Evolutionary conservation across 1,140 invertebrate species (phyloP).

Genomic region (Cydia pomonella): DNA sequence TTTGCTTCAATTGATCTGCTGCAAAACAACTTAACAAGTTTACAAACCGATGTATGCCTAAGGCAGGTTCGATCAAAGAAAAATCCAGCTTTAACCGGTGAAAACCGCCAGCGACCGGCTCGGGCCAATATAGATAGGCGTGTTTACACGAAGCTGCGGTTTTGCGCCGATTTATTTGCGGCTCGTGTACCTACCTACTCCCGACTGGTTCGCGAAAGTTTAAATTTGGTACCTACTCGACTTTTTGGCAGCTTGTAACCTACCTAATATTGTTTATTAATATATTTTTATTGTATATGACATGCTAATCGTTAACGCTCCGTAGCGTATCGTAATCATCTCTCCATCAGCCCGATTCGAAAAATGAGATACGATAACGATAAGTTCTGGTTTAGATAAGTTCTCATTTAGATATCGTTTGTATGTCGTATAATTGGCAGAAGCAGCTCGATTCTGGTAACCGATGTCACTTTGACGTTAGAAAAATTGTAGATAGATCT

Average conservation of each 20-base stretch:
- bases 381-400: too few relatives aligned
- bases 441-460: too few relatives aligned
- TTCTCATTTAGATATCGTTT: too few relatives aligned
- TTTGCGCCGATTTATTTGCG: not conserved
- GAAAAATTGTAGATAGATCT: too few relatives aligned
- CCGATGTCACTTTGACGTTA: too few relatives aligned
- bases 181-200: not conserved
- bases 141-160: not conserved
- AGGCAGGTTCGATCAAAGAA: conserved; percentile 16
- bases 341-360: too few relatives aligned
- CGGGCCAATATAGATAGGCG: conserved; percentile 18
- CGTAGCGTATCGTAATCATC: too few relatives aligned
- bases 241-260: not conserved
- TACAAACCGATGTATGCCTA: not conserved
- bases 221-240: not conserved
- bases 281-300: too few relatives aligned
- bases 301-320: too few relatives aligned
- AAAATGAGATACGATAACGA: too few relatives aligned
- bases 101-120: conserved; percentile 3
- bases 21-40: not conserved
- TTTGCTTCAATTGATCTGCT: not conserved
- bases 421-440: too few relatives aligned
- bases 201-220: not conserved
- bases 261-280: too few relatives aligned
- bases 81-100: conserved; percentile 3